Evolutionary conservation across 2,113 vertebrate genomes (phyloP).

Genomic region (Eolophus roseicapilla): DNA sequence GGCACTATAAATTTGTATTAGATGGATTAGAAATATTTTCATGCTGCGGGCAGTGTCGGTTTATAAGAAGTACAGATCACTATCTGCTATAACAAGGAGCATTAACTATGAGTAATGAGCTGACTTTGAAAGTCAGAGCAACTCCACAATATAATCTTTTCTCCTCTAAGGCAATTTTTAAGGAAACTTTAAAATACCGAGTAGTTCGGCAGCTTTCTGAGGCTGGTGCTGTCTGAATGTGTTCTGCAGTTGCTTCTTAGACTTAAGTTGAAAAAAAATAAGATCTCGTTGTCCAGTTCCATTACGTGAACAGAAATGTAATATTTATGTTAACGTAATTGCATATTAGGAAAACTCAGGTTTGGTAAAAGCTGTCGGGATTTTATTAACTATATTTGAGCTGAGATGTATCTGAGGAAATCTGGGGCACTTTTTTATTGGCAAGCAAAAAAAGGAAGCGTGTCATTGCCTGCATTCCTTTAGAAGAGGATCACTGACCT

Average conservation of each 20-base stretch:
- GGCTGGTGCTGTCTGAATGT: neutral
- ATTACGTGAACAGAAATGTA: neutral
- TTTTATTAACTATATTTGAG: neutral
- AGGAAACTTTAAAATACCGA: slow-evolving; percentile 49
- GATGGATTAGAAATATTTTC: slow-evolving; percentile 51
- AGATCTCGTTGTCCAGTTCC: neutral
- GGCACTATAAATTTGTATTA: slow-evolving; percentile 48
- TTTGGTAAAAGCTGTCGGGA: neutral
- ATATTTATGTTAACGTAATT: neutral
- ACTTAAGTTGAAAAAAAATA: neutral
- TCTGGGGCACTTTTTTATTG: neutral
- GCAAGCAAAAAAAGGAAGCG: neutral
- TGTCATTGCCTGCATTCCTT: neutral
- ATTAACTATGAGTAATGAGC: slow-evolving; percentile 68
- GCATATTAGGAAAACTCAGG: neutral
- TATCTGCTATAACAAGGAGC: slow-evolving; percentile 54
- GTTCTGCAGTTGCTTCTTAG: neutral
- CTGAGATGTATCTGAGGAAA: neutral
- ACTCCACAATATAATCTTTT: slow-evolving; percentile 31
- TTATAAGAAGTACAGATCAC: slow-evolving; percentile 38
- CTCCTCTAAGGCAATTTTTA: slow-evolving; percentile 32
- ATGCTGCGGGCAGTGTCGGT: slow-evolving; percentile 33
- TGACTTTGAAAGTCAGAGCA: slow-evolving; percentile 56
- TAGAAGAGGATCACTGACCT: neutral
- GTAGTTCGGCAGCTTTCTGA: neutral